Percentiles rank a stretch among this genome's conserved stretches.
Evolutionary conservation across 2,888 invertebrate species (phyloP).

Genomic region (Pterobdella sp.): DNA sequence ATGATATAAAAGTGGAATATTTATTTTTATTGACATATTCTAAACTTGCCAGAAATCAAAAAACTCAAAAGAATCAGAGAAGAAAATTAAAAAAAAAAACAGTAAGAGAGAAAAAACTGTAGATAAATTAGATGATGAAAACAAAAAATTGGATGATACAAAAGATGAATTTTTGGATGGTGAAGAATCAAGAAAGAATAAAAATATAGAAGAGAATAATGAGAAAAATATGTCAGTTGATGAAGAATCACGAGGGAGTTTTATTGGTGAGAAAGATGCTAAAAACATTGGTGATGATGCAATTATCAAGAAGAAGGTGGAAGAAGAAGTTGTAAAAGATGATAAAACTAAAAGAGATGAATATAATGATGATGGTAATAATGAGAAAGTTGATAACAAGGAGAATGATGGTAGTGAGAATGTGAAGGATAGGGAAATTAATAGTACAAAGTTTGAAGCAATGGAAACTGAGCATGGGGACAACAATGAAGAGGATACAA

Average conservation of each 20-base stretch:
- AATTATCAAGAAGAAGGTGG: background rate
- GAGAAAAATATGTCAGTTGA: background rate
- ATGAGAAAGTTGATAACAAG: background rate
- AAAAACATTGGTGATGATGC: slow-evolving; percentile 3
- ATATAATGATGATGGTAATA: slow-evolving; percentile 4
- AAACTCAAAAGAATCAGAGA: background rate
- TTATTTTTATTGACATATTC: no score
- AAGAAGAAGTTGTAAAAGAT: slow-evolving; percentile 10
- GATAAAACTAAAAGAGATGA: background rate
- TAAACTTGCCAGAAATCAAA: no score
- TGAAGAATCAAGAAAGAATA: background rate
- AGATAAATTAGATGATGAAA: slow-evolving; percentile 42
- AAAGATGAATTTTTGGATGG: background rate
- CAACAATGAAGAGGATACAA: background rate
- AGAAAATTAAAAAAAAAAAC: slow-evolving; percentile 9
- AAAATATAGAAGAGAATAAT: background rate
- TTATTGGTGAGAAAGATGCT: background rate
- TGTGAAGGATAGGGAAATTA: background rate
- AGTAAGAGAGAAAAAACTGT: slow-evolving; percentile 27
- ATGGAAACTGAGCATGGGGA: background rate
- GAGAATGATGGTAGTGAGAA: background rate
- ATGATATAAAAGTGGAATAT: no score
- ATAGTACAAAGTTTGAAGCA: background rate
- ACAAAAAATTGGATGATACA: slow-evolving; percentile 29
- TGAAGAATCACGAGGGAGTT: background rate